phyloP scores from a whole-genome alignment of 2,113 vertebrate genomes.

The Hyla sarda region DNA sequence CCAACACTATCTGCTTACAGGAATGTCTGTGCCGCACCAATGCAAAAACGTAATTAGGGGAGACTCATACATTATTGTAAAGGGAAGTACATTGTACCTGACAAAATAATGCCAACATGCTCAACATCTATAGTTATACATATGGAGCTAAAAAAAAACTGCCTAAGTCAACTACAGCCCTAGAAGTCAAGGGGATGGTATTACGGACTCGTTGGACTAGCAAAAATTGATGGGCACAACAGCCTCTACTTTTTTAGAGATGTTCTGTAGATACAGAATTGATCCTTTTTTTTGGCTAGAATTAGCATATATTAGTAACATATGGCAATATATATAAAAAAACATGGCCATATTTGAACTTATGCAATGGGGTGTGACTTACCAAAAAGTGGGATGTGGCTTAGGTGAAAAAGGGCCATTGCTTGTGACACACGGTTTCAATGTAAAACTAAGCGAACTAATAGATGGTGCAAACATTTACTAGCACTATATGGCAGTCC shows the following conservation, averaged over 20 bases:
- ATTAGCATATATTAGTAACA: too few species aligned
- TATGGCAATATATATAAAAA: too few species aligned
- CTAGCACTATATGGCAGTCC: neutral
- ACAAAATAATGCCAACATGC: neutral
- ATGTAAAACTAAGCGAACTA: too few species aligned
- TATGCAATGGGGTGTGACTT: too few species aligned
- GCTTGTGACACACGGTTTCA: too few species aligned
- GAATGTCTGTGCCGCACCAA: conserved; percentile 21
- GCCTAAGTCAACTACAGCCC: neutral
- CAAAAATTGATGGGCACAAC: neutral
- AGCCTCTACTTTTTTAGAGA: neutral
- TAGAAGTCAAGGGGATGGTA: too few species aligned
- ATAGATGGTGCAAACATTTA: too few species aligned
- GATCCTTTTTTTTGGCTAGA: too few species aligned
- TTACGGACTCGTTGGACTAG: neutral
- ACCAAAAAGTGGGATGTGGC: too few species aligned
- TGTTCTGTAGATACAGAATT: neutral
- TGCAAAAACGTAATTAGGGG: conserved; percentile 1
- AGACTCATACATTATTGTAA: neutral
- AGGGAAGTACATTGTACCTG: neutral
- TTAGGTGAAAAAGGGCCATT: too few species aligned
- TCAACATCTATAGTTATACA: neutral
- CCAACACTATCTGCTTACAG: conserved; percentile 18
- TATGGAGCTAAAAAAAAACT: neutral
- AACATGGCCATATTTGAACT: too few species aligned